These are phyloP conservation scores for Thunnus albacares DNA, from an alignment of 2,797 vertebrate species.

Conservation along the genomic window DNA sequence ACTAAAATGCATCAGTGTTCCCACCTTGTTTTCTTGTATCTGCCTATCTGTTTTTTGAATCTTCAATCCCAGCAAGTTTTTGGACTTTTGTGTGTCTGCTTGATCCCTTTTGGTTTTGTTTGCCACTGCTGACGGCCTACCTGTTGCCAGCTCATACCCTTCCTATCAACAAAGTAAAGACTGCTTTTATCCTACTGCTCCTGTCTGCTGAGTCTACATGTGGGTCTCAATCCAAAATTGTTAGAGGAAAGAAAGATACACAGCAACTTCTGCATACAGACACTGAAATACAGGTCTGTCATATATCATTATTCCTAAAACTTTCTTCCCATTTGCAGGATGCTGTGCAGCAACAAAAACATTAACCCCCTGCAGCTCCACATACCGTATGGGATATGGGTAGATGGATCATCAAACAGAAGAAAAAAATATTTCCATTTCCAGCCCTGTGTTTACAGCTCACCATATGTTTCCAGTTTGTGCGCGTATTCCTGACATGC, in stretches of 20 bases:
- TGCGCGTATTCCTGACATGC: slow-evolving; percentile 41
- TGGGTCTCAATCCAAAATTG: slow-evolving; percentile 5
- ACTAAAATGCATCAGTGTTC: not conserved
- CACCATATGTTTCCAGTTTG: slow-evolving; percentile 74
- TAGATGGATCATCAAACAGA: slow-evolving; percentile 24
- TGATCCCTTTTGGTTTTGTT: slow-evolving; percentile 7
- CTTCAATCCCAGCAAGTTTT: slow-evolving; percentile 14
- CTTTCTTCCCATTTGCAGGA: slow-evolving; percentile 76
- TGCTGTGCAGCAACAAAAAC: slow-evolving; percentile 86
- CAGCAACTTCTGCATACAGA: slow-evolving; percentile 3
- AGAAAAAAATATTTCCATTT: slow-evolving; percentile 11
- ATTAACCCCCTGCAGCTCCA: slow-evolving; percentile 85
- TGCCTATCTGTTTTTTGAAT: not conserved
- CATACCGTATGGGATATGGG: slow-evolving; percentile 76
- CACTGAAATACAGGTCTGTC: not conserved
- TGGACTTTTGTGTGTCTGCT: not conserved
- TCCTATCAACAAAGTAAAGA: slow-evolving; percentile 36
- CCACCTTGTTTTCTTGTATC: not conserved
- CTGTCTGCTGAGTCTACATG: slow-evolving; percentile 20
- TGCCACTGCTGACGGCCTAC: not conserved
- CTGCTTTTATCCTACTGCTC: slow-evolving; percentile 35
- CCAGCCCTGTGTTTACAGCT: slow-evolving; percentile 50
- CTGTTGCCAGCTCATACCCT: slow-evolving; percentile 17
- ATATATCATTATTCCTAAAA: not conserved
- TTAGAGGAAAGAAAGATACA: not conserved